phyloP scores from a whole-genome alignment of 1,140 invertebrate genomes.

The Polyergus mexicanus region DNA sequence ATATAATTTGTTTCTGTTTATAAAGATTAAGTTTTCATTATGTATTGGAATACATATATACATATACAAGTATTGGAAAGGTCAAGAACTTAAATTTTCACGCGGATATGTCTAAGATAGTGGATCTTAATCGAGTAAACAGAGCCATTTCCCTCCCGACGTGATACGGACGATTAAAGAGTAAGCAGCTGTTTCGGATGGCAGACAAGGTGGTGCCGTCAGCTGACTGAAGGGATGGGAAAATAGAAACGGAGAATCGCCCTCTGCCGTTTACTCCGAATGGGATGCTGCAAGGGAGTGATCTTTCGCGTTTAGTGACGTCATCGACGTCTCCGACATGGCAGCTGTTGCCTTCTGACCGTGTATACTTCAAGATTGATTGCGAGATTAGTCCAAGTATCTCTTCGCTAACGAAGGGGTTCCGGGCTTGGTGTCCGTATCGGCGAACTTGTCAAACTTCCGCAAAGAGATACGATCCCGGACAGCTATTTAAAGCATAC shows the following conservation, averaged over 20 bases:
- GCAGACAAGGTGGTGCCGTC: conserved; percentile 57
- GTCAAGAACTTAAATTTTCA: background rate
- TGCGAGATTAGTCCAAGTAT: conserved; percentile 74
- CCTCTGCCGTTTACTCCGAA: conserved; percentile 68
- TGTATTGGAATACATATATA: background rate
- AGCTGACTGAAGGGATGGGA: conserved; percentile 69
- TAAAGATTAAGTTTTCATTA: no score
- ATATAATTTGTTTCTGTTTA: no score
- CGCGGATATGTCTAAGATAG: conserved; percentile 14
- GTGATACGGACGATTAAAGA: conserved; percentile 53
- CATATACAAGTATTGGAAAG: background rate
- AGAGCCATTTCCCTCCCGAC: conserved; percentile 1
- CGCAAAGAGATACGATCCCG: conserved; percentile 6
- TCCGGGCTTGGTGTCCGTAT: conserved; percentile 51
- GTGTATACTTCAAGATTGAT: conserved; percentile 74
- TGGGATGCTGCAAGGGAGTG: conserved; percentile 74
- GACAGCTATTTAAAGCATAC: background rate
- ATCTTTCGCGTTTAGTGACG: conserved; percentile 72
- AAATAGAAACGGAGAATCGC: conserved; percentile 55
- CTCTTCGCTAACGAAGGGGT: conserved; percentile 66
- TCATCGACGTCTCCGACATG: conserved; percentile 56
- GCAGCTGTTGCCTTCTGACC: conserved; percentile 73
- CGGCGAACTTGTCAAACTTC: conserved; percentile 26
- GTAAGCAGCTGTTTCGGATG: conserved; percentile 69
- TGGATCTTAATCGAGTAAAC: conserved; percentile 11